phyloP scores from a whole-genome alignment of 1,140 invertebrate genomes.

The Lithobius niger region DNA sequence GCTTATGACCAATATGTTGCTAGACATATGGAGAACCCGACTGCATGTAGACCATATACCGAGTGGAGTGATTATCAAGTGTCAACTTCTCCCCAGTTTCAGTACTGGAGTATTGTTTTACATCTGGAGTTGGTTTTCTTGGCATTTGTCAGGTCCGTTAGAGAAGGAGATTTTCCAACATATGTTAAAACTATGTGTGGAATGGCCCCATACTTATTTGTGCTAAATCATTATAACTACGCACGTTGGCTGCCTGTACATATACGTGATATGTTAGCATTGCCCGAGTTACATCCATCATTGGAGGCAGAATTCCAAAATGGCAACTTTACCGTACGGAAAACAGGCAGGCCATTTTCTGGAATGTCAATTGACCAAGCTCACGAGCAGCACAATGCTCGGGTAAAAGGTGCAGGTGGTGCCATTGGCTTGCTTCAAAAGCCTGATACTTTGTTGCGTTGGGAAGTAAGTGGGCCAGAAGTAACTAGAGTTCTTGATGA shows the following conservation, averaged over 20 bases:
- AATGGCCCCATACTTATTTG: conserved; percentile 7
- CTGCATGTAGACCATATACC: background rate
- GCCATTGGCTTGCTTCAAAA: conserved; percentile 17
- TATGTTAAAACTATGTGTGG: background rate
- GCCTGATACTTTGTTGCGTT: conserved; percentile 7
- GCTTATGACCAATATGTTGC: background rate
- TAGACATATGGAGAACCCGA: background rate
- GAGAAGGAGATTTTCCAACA: background rate
- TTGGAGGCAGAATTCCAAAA: background rate
- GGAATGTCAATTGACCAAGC: conserved; percentile 20
- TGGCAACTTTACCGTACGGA: no score
- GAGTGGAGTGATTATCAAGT: background rate
- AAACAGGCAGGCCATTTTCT: conserved; percentile 16
- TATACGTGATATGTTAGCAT: conserved; percentile 12
- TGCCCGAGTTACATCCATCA: conserved; percentile 5
- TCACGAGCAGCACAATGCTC: conserved; percentile 21
- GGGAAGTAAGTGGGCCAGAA: conserved; percentile 20
- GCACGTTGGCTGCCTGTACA: conserved; percentile 17
- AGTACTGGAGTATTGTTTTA: background rate
- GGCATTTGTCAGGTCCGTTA: no score
- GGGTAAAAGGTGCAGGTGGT: conserved; percentile 20
- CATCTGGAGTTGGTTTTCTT: no score
- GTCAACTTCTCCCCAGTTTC: no score
- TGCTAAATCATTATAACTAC: conserved; percentile 15
- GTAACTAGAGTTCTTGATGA: conserved; percentile 10